phyloP scores from a whole-genome alignment of 2,797 vertebrate genomes.

The Bradypus variegatus region DNA sequence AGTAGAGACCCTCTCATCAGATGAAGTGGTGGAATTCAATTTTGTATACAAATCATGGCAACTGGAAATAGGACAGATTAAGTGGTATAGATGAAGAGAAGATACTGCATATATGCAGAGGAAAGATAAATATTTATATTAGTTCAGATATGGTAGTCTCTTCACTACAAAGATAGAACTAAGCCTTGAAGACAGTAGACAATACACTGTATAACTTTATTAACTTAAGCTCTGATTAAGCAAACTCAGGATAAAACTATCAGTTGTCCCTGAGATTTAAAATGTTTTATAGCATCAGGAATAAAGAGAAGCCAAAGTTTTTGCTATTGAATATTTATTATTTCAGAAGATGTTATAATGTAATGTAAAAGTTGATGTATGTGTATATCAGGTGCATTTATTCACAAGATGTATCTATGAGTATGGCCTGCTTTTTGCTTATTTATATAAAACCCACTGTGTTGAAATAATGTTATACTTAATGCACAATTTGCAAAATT shows the following conservation, averaged over 20 bases:
- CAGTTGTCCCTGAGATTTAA: constrained; percentile 15
- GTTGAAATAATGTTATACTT: constrained; percentile 26
- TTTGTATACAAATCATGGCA: background rate
- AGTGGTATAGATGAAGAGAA: constrained; percentile 1
- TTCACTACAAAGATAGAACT: constrained; percentile 27
- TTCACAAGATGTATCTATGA: background rate
- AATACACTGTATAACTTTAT: constrained; percentile 42
- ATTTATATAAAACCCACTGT: constrained; percentile 1
- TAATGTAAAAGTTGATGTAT: background rate
- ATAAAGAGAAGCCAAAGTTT: constrained; percentile 28
- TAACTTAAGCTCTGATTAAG: constrained; percentile 45
- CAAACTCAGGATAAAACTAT: constrained; percentile 43
- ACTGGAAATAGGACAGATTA: constrained; percentile 10
- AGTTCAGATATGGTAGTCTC: constrained; percentile 3
- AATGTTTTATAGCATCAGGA: constrained; percentile 29
- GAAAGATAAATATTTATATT: constrained; percentile 26
- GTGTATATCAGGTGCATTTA: background rate
- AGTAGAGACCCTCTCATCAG: background rate
- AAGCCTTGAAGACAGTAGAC: constrained; percentile 30
- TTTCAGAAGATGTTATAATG: background rate
- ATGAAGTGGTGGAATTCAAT: constrained; percentile 20
- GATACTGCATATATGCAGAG: background rate
- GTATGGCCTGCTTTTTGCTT: constrained; percentile 5
- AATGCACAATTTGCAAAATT: background rate
- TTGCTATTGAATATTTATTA: background rate